Evolutionary conservation across 2,888 invertebrate genomes (phyloP).

Genomic region (Drosophila ochracea): DNA sequence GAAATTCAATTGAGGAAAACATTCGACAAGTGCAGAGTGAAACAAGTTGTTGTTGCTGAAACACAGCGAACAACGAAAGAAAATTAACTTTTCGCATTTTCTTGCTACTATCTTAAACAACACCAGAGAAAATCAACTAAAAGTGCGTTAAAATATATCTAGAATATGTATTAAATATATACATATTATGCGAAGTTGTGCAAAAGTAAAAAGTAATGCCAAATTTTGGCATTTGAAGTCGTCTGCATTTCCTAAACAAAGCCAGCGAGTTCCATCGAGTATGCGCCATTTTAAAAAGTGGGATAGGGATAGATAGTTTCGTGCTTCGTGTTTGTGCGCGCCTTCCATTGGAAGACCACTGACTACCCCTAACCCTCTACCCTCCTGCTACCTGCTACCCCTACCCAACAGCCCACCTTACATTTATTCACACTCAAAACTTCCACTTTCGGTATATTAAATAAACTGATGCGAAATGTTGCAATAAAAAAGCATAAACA

Average conservation of each 20-base stretch:
- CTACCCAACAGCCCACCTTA: not conserved
- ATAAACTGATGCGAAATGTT: conserved; percentile 53
- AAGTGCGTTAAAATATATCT: conserved; percentile 20
- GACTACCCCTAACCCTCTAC: conserved; percentile 3
- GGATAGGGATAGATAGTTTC: conserved; percentile 79
- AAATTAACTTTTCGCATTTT: conserved; percentile 48
- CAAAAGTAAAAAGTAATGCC: conserved; percentile 14
- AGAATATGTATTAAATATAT: not conserved
- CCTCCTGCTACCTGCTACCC: not conserved
- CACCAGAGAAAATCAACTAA: conserved; percentile 10
- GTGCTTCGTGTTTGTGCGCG: conserved; percentile 71
- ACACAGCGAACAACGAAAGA: conserved; percentile 70
- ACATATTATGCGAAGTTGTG: not conserved
- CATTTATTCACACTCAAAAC: conserved; percentile 4
- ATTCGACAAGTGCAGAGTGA: conserved; percentile 81
- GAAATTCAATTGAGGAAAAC: conserved; percentile 73
- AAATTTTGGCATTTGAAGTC: conserved; percentile 47
- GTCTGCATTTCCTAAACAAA: conserved; percentile 80
- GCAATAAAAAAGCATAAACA: conserved; percentile 47
- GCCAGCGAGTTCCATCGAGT: conserved; percentile 65
- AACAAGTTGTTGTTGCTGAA: conserved; percentile 80
- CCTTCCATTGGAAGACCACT: conserved; percentile 74
- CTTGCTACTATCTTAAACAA: conserved; percentile 14
- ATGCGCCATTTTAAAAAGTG: conserved; percentile 80
- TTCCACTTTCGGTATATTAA: conserved; percentile 60